Evolutionary conservation across 2,888 invertebrate species (phyloP).

Genomic region (Agrochola macilenta): DNA sequence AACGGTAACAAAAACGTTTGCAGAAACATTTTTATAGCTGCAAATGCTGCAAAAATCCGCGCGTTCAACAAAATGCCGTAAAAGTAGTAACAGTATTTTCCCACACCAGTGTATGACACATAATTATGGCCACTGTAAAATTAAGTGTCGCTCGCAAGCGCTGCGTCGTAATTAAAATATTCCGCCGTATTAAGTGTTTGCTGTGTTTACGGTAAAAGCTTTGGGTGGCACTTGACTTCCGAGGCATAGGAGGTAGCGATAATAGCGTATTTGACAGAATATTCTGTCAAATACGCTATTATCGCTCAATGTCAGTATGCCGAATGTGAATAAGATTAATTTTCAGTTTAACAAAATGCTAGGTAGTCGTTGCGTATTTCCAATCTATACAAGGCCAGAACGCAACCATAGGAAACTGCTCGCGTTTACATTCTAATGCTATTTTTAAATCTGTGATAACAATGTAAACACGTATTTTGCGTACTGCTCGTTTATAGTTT

Average conservation of each 20-base stretch:
- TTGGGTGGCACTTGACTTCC: background rate
- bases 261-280: background rate
- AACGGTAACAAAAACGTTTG: slow-evolving; percentile 29
- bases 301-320: background rate
- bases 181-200: slow-evolving; percentile 66
- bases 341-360: background rate
- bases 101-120: slow-evolving; percentile 51
- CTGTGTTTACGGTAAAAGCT: slow-evolving; percentile 49
- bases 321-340: background rate
- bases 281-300: too few species aligned
- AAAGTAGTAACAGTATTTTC: slow-evolving; percentile 31
- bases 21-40: slow-evolving; percentile 38
- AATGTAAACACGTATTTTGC: too few species aligned
- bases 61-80: slow-evolving; percentile 31
- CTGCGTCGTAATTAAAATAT: slow-evolving; percentile 69
- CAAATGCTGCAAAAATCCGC: slow-evolving; percentile 31
- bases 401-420: too few species aligned
- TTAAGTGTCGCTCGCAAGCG: slow-evolving; percentile 63
- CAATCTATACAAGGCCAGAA: too few species aligned
- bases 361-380: background rate
- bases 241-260: background rate
- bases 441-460: too few species aligned
- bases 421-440: too few species aligned
- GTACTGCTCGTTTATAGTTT: too few species aligned
- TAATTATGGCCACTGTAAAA: slow-evolving; percentile 51